Conservation (phyloP, 2,888 invertebrate species). For the Tachina fera region DNA sequence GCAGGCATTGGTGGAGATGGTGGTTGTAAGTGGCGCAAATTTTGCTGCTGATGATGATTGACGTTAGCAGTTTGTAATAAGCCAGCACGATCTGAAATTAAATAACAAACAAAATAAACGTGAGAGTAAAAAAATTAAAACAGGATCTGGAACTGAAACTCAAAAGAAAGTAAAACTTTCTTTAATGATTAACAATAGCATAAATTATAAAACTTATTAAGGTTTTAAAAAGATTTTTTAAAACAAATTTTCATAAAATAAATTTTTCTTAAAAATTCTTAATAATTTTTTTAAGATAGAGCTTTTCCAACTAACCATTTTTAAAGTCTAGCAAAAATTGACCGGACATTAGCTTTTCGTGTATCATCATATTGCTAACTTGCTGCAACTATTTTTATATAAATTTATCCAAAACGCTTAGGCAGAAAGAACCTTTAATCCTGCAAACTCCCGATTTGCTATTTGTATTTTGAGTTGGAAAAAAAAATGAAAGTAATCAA, state of each 20-base stretch:
- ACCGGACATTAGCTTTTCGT: constrained; percentile 80
- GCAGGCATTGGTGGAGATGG: constrained; percentile 74
- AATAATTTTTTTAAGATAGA: not conserved
- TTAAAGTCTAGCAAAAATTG: constrained; percentile 80
- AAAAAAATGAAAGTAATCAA: not conserved
- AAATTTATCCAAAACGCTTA: not conserved
- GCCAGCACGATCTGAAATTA: constrained; percentile 75
- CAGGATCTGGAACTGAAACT: too few relatives aligned
- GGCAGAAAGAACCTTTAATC: not conserved
- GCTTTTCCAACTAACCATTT: constrained; percentile 76
- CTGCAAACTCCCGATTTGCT: constrained; percentile 5
- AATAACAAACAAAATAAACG: constrained; percentile 16
- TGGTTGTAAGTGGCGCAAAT: constrained; percentile 68
- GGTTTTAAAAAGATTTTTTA: too few relatives aligned
- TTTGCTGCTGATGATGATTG: constrained; percentile 72
- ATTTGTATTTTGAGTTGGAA: not conserved
- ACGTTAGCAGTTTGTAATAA: constrained; percentile 67
- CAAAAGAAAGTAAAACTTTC: not conserved
- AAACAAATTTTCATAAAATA: too few relatives aligned
- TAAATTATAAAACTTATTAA: too few relatives aligned
- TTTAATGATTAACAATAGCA: too few relatives aligned
- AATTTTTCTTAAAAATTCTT: too few relatives aligned
- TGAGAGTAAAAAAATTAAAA: not conserved
- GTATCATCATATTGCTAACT: constrained; percentile 77
- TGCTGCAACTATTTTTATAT: constrained; percentile 67